A percentile compares a stretch with the other conserved stretches of the same genome.
These are phyloP conservation scores for Tetraneura akinire DNA, from an alignment of 1,140 invertebrate genomes.

Conservation along the genomic window DNA sequence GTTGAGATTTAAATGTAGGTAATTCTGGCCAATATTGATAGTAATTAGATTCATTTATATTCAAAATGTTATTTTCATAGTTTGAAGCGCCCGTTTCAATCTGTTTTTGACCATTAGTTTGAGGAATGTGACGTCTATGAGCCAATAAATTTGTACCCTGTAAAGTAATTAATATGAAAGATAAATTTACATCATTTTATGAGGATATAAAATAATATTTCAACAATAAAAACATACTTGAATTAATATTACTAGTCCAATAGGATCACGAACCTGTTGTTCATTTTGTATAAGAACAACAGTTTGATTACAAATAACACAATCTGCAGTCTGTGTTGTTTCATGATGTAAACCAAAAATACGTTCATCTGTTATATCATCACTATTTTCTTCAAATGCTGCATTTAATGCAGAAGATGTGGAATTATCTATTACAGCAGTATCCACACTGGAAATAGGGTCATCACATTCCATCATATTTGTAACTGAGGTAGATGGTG, in stretches of 20 bases:
- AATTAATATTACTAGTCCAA: constrained; percentile 86
- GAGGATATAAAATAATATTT: neutral
- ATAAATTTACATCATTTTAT: neutral
- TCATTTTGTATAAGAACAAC: constrained; percentile 75
- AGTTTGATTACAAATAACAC: constrained; percentile 93
- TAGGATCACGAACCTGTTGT: constrained; percentile 69
- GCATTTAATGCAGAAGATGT: neutral
- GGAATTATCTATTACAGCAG: neutral
- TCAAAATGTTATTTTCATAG: neutral
- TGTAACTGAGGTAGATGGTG: constrained; percentile 2
- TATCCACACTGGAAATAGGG: constrained; percentile 13
- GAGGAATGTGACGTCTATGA: constrained; percentile 8
- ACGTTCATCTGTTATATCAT: neutral
- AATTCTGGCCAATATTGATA: constrained; percentile 26
- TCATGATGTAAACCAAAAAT: neutral
- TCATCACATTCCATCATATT: constrained; percentile 74
- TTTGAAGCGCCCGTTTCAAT: neutral
- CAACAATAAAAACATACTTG: constrained; percentile 64
- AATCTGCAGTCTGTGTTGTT: constrained; percentile 63
- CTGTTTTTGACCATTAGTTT: neutral
- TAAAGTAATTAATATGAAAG: neutral
- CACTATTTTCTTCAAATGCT: neutral
- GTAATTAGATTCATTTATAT: neutral
- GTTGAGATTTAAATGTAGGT: neutral
- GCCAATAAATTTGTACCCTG: constrained; percentile 43